These are phyloP conservation scores for Pedetes capensis DNA, from an alignment of 2,113 vertebrate species.

Conservation along the genomic window DNA sequence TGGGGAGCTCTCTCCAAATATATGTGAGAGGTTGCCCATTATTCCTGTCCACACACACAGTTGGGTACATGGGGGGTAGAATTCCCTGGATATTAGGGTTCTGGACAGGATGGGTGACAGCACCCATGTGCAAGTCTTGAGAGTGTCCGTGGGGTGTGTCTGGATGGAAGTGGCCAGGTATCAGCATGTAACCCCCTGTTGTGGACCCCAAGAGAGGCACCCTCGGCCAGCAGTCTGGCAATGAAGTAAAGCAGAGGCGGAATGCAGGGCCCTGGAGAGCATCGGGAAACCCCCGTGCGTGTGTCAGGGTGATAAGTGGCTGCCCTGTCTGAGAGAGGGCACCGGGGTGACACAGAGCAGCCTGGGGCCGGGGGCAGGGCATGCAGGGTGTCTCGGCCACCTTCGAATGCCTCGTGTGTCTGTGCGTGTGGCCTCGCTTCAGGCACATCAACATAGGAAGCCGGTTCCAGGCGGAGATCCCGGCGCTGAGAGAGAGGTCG, in stretches of 20 bases:
- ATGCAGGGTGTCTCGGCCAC: fast-evolving
- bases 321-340: no score
- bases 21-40: neutral
- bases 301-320: neutral
- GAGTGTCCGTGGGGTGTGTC: fast-evolving
- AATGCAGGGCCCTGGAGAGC: neutral
- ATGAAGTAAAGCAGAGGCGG: neutral
- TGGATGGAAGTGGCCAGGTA: neutral
- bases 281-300: neutral
- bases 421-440: constrained; percentile 16
- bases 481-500: constrained; percentile 71
- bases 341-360: neutral
- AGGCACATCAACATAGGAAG: constrained; percentile 87
- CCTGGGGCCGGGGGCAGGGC: neutral
- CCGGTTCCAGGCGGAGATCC: constrained; percentile 86
- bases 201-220: neutral
- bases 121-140: fast-evolving
- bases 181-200: neutral
- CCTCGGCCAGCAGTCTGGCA: neutral
- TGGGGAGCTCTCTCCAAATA: neutral
- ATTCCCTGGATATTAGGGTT: neutral
- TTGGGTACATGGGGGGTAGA: neutral
- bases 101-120: neutral
- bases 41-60: neutral
- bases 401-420: fast-evolving